Base-by-base conservation (phyloP, 2,888 invertebrate species). In the Meganola albula region DNA sequence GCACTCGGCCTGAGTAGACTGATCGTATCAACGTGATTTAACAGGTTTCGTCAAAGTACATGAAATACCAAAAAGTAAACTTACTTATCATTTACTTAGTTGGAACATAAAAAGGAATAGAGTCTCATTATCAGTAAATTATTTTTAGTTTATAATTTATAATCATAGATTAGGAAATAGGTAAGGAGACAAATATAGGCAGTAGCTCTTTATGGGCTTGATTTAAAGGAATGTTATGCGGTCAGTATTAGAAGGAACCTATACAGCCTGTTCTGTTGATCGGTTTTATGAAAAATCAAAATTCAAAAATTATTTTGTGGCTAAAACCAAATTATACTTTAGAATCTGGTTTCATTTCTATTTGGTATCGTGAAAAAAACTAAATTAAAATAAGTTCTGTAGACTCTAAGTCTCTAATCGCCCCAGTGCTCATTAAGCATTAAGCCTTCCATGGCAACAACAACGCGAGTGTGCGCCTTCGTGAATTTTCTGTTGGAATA, bases 91-190 rank as follows among this genome's bases (percentile, higher is more conserved):
- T 16, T 16, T 16, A 16, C 6, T 16, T 16, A 16, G 6, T 16
- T 4, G 12, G 29, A 30, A 26, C 10, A 48, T 38, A 32, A 32
- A 45, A 60, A 45, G 63, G 61, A 43, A 50, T 47, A 43, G 74
- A 76, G 72, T 76, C 76, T 76, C 76, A 74, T 62, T 56, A 60
- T 62, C 48, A 52, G 33, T 65, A 62, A 58, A 41, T 54, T 26
- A 50, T 51, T 55, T 58, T 58, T 56, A 61, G 62, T 48, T 31
- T 46, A 61, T 54, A 41, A 59, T 56, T 52, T 53, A 49, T 64
- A 74, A 68, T 74, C 70, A 65, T 73, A 70, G 57, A 28, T 37
- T 70, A 70, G 59, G 65, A 46, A 46, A 34, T 40, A 20, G 20
- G 36, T 48, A 52, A 37, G 53, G 14, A 12, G 14, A 20, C 10